A percentile compares a stretch with the other conserved stretches of the same genome.
Evolutionary conservation across 2,113 vertebrate genomes (phyloP).

Genomic region (Neofelis nebulosa): DNA sequence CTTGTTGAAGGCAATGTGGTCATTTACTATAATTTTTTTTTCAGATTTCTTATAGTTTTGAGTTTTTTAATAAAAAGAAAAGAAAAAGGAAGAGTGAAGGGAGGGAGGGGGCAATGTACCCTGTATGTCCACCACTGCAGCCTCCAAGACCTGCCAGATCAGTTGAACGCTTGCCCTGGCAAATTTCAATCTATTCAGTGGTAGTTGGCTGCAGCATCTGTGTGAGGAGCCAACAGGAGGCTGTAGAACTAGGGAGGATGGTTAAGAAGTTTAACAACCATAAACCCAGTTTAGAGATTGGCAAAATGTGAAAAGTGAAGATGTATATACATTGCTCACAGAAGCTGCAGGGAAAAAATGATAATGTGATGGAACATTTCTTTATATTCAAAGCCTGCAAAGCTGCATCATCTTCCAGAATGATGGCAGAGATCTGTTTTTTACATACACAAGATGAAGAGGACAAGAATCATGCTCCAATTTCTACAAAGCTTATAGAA

Average conservation of each 20-base stretch:
- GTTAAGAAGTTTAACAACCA: neutral
- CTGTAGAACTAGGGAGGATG: neutral
- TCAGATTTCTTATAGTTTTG: neutral
- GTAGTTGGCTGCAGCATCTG: neutral
- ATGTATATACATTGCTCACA: too few species aligned
- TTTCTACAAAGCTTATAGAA: neutral
- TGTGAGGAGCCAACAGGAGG: neutral
- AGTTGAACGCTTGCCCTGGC: neutral
- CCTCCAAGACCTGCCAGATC: neutral
- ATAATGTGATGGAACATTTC: neutral
- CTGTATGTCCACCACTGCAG: rapidly evolving
- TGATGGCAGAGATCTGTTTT: neutral
- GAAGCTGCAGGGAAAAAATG: neutral
- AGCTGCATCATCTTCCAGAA: neutral
- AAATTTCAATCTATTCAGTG: neutral
- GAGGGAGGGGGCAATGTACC: rapidly evolving
- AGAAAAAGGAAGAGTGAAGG: neutral
- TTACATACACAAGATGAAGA: neutral
- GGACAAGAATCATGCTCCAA: neutral
- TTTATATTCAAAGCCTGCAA: neutral
- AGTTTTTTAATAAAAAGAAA: neutral
- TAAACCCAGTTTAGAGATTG: neutral
- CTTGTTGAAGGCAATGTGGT: neutral
- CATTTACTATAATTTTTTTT: neutral
- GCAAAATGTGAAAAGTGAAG: neutral